These are phyloP conservation scores for Serripes groenlandicus DNA, from an alignment of 2,888 invertebrate species.

Conservation along the genomic window DNA sequence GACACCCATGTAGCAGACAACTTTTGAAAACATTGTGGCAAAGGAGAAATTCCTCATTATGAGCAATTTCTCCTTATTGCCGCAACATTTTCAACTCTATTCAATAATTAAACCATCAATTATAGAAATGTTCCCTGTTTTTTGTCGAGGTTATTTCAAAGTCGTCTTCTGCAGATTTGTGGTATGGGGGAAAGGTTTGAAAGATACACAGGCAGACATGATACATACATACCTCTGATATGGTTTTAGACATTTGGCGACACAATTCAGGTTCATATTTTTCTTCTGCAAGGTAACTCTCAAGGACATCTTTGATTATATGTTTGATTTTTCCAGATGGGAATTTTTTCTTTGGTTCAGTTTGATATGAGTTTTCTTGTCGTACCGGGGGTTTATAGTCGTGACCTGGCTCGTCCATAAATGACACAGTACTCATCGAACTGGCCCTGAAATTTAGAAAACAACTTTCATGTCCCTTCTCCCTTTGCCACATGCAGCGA, in stretches of 20 bases:
- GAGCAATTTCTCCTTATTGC: too few relatives aligned
- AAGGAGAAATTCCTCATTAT: too few relatives aligned
- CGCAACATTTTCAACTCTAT: too few relatives aligned
- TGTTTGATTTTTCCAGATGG: constrained; percentile 80
- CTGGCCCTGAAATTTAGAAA: constrained; percentile 59
- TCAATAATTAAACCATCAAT: too few relatives aligned
- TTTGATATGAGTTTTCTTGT: constrained; percentile 85
- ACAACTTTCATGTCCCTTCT: background rate
- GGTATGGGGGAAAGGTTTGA: too few relatives aligned
- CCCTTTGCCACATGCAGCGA: background rate
- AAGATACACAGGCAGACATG: too few relatives aligned
- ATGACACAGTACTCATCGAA: constrained; percentile 85
- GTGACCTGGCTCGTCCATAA: constrained; percentile 83
- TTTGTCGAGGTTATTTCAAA: too few relatives aligned
- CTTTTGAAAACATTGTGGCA: too few relatives aligned
- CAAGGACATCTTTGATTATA: constrained; percentile 84
- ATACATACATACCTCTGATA: constrained; percentile 81
- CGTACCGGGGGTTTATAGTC: constrained; percentile 78
- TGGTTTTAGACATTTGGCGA: constrained; percentile 85
- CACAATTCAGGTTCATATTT: constrained; percentile 85
- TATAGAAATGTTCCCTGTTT: too few relatives aligned
- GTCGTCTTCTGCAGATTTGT: too few relatives aligned
- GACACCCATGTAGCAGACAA: too few relatives aligned
- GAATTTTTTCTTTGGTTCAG: constrained; percentile 80
- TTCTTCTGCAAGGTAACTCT: constrained; percentile 84